Percentiles rank a stretch among this genome's conserved stretches.
Conservation (phyloP, 1,140 invertebrate genomes). For the Drosophila sechellia region DNA sequence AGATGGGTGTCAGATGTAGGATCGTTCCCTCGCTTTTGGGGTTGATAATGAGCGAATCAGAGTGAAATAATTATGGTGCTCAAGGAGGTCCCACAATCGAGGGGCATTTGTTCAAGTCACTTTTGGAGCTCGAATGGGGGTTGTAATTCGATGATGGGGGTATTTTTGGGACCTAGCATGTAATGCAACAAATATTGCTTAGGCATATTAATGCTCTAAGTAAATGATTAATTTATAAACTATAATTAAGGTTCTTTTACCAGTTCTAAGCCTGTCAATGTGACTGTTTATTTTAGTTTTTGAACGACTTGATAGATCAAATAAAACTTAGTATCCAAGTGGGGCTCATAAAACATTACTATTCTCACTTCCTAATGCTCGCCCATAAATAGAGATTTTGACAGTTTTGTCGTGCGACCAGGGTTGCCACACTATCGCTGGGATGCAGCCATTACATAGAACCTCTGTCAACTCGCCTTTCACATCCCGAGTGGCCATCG, state of each 20-base stretch:
- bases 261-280: too few relatives aligned
- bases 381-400: constrained; percentile 19
- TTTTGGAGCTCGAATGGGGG: constrained; percentile 9
- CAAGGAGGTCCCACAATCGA: constrained; percentile 15
- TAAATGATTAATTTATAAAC: too few relatives aligned
- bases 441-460: constrained; percentile 32
- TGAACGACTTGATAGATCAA: too few relatives aligned
- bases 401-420: background rate
- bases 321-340: too few relatives aligned
- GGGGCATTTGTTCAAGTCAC: constrained; percentile 44
- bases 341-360: background rate
- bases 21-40: constrained; percentile 22
- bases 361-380: background rate
- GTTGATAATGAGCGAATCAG: constrained; percentile 47
- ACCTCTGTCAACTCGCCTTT: constrained; percentile 27
- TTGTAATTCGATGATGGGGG: background rate
- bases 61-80: constrained; percentile 15
- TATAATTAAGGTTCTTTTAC: too few relatives aligned
- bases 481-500: constrained; percentile 18
- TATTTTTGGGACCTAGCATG: background rate
- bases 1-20: constrained; percentile 71
- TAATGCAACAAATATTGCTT: too few relatives aligned
- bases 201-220: too few relatives aligned
- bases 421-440: constrained; percentile 29
- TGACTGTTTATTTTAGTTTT: too few relatives aligned